Conservation (phyloP, 2,797 vertebrate species). For the Danio aesculapii region DNA sequence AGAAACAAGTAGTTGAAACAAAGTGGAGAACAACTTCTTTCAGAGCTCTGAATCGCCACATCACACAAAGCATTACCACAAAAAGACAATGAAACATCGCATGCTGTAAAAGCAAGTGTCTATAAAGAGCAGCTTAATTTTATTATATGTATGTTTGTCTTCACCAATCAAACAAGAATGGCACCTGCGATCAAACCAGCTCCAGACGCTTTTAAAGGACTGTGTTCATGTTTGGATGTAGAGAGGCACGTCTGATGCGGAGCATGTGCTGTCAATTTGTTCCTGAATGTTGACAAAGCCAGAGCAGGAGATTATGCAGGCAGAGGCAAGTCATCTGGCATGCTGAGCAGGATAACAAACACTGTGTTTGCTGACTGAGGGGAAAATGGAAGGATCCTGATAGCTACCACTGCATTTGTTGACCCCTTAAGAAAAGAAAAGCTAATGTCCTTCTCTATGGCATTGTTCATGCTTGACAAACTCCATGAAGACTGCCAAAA, state of each 20-base stretch:
- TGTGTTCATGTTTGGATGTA: conserved; percentile 1
- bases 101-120: conserved; percentile 11
- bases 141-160: conserved; percentile 15
- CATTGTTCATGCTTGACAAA: not conserved
- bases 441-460: conserved; percentile 14
- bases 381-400: conserved; percentile 59
- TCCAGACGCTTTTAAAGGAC: conserved; percentile 8
- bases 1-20: conserved; percentile 17
- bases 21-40: conserved; percentile 7
- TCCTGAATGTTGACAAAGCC: conserved; percentile 67
- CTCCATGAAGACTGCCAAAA: conserved; percentile 22
- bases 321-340: conserved; percentile 68
- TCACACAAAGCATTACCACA: conserved; percentile 33
- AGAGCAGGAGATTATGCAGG: conserved; percentile 68
- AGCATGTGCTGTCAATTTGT: conserved; percentile 65
- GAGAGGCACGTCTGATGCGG: conserved; percentile 30
- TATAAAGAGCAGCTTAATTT: conserved; percentile 40
- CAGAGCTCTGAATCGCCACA: conserved; percentile 25
- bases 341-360: conserved; percentile 62
- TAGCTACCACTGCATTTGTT: conserved; percentile 48
- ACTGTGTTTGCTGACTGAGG: conserved; percentile 66
- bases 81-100: conserved; percentile 23
- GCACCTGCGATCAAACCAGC: conserved; percentile 41
- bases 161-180: conserved; percentile 20
- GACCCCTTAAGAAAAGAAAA: conserved; percentile 28